A percentile compares a stretch with the other conserved stretches of the same genome.
phyloP scores from a whole-genome alignment of 2,797 vertebrate species.

The Moxostoma hubbsi region DNA sequence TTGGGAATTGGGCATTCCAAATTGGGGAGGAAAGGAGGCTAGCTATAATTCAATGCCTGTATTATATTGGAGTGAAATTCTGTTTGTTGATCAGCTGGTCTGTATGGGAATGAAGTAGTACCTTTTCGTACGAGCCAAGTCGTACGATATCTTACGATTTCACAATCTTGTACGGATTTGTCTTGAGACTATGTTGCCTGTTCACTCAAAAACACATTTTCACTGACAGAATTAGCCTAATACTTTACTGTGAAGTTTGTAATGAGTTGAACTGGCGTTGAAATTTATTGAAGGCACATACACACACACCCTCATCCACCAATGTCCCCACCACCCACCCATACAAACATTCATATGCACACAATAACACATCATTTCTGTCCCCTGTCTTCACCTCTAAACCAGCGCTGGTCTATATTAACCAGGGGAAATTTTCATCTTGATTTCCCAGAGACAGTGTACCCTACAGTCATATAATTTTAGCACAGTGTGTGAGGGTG shows the following conservation, averaged over 20 bases:
- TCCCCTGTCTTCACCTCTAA: neutral
- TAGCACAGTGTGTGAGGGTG: conserved; percentile 38
- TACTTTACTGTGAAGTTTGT: neutral
- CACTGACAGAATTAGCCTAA: too few relatives aligned
- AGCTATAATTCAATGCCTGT: too few relatives aligned
- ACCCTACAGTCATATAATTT: conserved; percentile 22
- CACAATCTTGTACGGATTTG: too few relatives aligned
- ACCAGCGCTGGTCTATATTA: conserved; percentile 23
- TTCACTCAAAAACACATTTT: too few relatives aligned
- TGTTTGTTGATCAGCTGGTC: too few relatives aligned
- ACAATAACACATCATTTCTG: conserved; percentile 6
- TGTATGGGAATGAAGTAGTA: too few relatives aligned
- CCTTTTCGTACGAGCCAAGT: too few relatives aligned
- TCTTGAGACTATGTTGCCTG: too few relatives aligned
- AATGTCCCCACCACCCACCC: conserved; percentile 1
- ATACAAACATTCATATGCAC: neutral
- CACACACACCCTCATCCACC: conserved; percentile 14
- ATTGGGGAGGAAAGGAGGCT: too few relatives aligned
- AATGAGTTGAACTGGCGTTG: neutral
- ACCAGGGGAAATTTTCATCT: conserved; percentile 44
- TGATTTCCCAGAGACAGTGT: conserved; percentile 50
- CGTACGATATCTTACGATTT: too few relatives aligned
- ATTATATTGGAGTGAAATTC: too few relatives aligned
- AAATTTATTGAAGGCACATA: neutral
- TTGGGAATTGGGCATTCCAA: too few relatives aligned